These are phyloP conservation scores for Cercopithecus mona DNA, from an alignment of 2,113 vertebrate species.

Conservation along the genomic window DNA sequence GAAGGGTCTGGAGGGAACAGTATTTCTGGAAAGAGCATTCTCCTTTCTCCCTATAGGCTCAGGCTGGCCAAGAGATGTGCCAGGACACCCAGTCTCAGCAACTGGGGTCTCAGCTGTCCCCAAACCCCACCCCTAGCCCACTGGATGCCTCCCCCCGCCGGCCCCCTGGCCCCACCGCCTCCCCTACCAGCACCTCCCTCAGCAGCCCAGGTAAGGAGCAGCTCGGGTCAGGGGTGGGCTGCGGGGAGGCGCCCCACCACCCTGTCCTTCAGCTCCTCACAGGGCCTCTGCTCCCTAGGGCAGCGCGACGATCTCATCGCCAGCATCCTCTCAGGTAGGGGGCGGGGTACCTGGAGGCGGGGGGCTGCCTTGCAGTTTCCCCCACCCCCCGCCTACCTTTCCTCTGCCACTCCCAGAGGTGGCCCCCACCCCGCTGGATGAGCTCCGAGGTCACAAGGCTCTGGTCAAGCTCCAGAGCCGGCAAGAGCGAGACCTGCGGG, in stretches of 20 bases:
- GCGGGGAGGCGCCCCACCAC: rapidly evolving
- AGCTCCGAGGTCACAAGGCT: conserved; percentile 87
- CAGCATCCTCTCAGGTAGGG: conserved; percentile 88
- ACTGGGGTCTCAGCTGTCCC: conserved; percentile 4
- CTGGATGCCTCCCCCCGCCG: not conserved
- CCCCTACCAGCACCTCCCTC: conserved; percentile 60
- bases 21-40: not conserved
- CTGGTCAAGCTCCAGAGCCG: conserved; percentile 88
- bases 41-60: not conserved
- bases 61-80: conserved; percentile 24
- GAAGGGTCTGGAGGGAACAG: not conserved
- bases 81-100: conserved; percentile 61
- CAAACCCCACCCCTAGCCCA: not conserved
- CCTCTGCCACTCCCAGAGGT: conserved; percentile 80
- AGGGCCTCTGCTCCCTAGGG: conserved; percentile 58
- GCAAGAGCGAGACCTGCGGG: conserved; percentile 90
- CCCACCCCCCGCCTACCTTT: not conserved
- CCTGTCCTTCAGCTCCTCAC: not conserved
- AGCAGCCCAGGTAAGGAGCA: conserved; percentile 67
- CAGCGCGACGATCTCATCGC: conserved; percentile 90
- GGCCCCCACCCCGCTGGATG: conserved; percentile 81
- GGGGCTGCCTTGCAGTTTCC: not conserved
- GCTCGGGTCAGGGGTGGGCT: not conserved
- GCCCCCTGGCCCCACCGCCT: not conserved
- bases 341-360: not conserved